Conservation (phyloP, 2,888 invertebrate genomes). For the Pyrocoelia pectoralis region DNA sequence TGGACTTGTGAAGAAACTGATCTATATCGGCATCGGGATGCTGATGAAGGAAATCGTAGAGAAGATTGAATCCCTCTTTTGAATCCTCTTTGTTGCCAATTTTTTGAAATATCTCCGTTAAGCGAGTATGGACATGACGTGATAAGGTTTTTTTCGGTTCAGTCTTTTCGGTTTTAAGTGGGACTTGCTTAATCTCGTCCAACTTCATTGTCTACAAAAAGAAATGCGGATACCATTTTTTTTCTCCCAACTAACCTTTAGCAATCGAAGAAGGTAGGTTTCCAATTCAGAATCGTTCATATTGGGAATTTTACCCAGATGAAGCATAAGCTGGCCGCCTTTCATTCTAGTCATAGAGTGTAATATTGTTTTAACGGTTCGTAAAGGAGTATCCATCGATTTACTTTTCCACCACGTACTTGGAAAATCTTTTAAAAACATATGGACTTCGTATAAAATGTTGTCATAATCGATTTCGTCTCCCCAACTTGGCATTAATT, state of each 20-base stretch:
- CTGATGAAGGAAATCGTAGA: conserved; percentile 82
- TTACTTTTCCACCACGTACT: conserved; percentile 87
- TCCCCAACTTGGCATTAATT: conserved; percentile 84
- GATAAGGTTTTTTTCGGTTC: conserved; percentile 64
- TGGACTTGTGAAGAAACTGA: conserved; percentile 83
- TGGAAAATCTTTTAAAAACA: conserved; percentile 89
- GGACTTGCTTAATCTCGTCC: conserved; percentile 60
- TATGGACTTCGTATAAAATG: conserved; percentile 83
- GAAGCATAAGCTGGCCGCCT: conserved; percentile 81
- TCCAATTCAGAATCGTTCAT: conserved; percentile 87
- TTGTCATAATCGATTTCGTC: conserved; percentile 79
- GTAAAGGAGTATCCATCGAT: conserved; percentile 84
- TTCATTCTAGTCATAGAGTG: conserved; percentile 91
- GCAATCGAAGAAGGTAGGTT: conserved; percentile 81
- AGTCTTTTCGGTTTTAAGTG: conserved; percentile 49
- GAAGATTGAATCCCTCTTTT: conserved; percentile 78
- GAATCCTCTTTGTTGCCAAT: conserved; percentile 90
- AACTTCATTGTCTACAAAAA: conserved; percentile 60
- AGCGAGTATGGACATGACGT: conserved; percentile 82
- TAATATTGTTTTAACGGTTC: conserved; percentile 93
- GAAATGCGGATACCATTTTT: too few species aligned
- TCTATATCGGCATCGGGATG: conserved; percentile 87
- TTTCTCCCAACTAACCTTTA: conserved; percentile 74
- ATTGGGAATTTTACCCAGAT: conserved; percentile 79
- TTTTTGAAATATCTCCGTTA: conserved; percentile 89